A percentile compares a stretch with the other conserved stretches of the same genome.
These are phyloP conservation scores for Drusus annulatus DNA, from an alignment of 1,140 invertebrate species.

Conservation along the genomic window DNA sequence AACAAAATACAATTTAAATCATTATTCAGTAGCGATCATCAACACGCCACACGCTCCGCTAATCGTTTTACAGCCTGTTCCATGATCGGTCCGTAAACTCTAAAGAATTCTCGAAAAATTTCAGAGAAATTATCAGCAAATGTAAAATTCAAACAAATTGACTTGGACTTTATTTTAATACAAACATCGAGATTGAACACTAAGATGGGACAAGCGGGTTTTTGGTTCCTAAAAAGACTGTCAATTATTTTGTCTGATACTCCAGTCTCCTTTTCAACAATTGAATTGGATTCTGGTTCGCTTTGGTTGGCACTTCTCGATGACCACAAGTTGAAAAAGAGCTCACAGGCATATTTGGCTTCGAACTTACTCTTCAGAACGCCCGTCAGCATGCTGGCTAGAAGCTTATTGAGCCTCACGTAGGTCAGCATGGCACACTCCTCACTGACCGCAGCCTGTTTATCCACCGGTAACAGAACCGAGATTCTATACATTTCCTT, in stretches of 20 bases:
- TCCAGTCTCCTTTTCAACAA: not conserved
- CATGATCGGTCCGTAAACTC: no score
- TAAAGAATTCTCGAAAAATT: not conserved
- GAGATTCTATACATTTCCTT: not conserved
- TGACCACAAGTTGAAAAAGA: conserved; percentile 17
- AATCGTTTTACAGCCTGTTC: no score
- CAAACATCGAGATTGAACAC: not conserved
- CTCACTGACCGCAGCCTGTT: not conserved
- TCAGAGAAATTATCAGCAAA: not conserved
- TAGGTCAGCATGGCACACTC: not conserved
- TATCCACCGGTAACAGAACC: not conserved
- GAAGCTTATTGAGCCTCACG: conserved; percentile 6
- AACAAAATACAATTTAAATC: no score
- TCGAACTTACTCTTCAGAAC: conserved; percentile 30
- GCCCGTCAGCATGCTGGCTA: not conserved
- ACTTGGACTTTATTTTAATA: conserved; percentile 15
- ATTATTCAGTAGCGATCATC: no score
- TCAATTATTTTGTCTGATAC: conserved; percentile 19
- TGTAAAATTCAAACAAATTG: not conserved
- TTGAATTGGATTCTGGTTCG: not conserved
- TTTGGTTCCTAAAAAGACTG: conserved; percentile 13
- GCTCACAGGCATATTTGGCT: not conserved
- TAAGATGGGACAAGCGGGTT: conserved; percentile 6
- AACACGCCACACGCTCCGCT: no score
- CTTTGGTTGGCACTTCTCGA: conserved; percentile 4